Evolutionary conservation across 2,113 vertebrate genomes (phyloP).

Genomic region (Cacatua alba): DNA sequence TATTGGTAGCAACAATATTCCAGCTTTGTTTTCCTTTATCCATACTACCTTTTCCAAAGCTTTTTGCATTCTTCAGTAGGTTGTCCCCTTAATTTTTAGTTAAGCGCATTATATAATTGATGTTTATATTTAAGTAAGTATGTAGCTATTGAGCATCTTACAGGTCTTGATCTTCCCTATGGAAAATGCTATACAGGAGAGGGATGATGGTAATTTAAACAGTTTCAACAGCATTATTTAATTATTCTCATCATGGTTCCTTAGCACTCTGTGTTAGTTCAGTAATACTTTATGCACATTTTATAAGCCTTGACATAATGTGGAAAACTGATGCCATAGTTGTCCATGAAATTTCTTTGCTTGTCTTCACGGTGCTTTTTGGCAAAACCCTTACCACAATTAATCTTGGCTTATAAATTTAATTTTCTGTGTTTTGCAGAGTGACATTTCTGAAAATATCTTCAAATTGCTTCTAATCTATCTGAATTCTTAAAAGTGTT

Average conservation of each 20-base stretch:
- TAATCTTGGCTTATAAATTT: not conserved
- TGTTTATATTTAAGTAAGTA: not conserved
- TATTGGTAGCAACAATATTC: not conserved
- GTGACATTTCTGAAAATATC: not conserved
- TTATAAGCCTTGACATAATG: not conserved
- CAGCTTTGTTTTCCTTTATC: not conserved
- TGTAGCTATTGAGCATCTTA: not conserved
- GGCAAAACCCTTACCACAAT: not conserved
- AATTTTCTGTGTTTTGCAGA: not conserved
- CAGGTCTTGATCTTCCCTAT: not conserved
- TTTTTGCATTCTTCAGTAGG: not conserved
- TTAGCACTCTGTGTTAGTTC: not conserved
- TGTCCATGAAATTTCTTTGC: not conserved
- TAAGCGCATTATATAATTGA: not conserved
- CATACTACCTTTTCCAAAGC: not conserved
- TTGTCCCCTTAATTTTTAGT: not conserved
- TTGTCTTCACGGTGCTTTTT: not conserved
- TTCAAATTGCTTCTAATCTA: not conserved
- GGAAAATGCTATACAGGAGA: not conserved
- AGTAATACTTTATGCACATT: not conserved
- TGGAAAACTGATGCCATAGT: not conserved
- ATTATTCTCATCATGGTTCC: not conserved
- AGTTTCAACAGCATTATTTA: not conserved
- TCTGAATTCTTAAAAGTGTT: not conserved
- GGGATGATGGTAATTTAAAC: not conserved